Conservation (phyloP, 1,140 invertebrate genomes). For the Saccostrea cuccullata region DNA sequence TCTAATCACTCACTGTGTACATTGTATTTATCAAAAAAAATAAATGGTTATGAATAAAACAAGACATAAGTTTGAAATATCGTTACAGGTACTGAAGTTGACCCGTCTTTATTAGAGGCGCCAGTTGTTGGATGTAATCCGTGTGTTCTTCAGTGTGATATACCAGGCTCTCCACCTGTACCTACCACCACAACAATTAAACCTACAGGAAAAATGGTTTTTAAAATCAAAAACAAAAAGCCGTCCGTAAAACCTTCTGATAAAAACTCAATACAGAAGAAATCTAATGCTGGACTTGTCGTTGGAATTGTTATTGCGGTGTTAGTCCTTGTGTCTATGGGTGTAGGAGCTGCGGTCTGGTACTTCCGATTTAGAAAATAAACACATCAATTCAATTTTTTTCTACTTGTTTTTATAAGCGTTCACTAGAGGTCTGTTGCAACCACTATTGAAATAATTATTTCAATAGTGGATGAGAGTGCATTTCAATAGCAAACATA, state of each 20-base stretch:
- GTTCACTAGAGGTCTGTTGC: too few relatives aligned
- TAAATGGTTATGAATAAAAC: too few relatives aligned
- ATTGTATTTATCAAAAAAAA: background rate
- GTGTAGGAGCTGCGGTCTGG: background rate
- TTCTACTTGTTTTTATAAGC: too few relatives aligned
- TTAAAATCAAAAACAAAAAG: background rate
- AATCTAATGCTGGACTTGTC: constrained; percentile 4
- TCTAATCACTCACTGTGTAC: background rate
- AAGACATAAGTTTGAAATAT: background rate
- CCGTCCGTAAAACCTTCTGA: background rate
- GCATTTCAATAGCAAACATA: too few relatives aligned
- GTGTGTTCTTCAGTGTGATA: constrained; percentile 10
- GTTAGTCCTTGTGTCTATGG: background rate
- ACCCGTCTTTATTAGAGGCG: background rate
- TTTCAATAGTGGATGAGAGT: too few relatives aligned
- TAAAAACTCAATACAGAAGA: background rate
- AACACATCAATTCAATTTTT: background rate
- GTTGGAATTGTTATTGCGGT: background rate
- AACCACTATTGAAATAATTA: too few relatives aligned
- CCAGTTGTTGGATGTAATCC: constrained; percentile 20
- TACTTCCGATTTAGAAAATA: constrained; percentile 25
- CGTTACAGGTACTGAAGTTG: background rate
- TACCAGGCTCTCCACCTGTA: background rate
- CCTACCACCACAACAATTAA: background rate
- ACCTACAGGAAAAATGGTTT: background rate